Conservation (phyloP, 2,113 vertebrate species). For the Ovis canadensis region DNA sequence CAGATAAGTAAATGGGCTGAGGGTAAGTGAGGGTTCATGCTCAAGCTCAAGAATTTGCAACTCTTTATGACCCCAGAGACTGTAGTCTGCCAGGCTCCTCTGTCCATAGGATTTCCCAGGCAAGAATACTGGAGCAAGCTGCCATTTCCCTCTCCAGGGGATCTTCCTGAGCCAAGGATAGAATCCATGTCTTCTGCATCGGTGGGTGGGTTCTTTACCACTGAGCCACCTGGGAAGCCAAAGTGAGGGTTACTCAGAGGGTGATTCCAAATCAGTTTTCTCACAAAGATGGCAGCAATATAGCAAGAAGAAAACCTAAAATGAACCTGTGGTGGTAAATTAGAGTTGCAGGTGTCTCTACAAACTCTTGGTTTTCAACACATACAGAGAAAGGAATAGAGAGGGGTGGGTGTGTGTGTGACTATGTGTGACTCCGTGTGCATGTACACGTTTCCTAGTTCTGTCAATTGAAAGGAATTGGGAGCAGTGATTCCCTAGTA, state of each 20-base stretch:
- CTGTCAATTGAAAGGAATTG: neutral
- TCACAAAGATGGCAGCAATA: neutral
- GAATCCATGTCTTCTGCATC: neutral
- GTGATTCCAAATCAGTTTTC: neutral
- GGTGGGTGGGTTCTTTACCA: neutral
- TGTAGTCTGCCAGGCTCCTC: neutral
- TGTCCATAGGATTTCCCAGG: neutral
- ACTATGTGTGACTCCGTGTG: neutral
- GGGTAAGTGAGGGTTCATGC: neutral
- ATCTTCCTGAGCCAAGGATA: neutral
- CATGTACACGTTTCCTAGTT: neutral
- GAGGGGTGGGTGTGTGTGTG: neutral
- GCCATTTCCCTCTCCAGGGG: neutral
- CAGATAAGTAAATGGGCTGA: neutral
- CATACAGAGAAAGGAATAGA: neutral
- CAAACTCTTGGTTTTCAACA: neutral
- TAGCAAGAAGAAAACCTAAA: neutral
- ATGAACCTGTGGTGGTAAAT: neutral
- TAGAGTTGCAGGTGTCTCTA: neutral
- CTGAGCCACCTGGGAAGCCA: neutral
- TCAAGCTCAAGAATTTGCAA: neutral
- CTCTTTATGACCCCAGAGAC: neutral
- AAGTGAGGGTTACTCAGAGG: neutral
- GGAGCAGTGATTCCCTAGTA: neutral
- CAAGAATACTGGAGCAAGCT: neutral